Evolutionary conservation across 2,888 invertebrate species (phyloP), one percentile per base, ranked within the genome.

Genomic region (Dolomedes plantarius): DNA sequence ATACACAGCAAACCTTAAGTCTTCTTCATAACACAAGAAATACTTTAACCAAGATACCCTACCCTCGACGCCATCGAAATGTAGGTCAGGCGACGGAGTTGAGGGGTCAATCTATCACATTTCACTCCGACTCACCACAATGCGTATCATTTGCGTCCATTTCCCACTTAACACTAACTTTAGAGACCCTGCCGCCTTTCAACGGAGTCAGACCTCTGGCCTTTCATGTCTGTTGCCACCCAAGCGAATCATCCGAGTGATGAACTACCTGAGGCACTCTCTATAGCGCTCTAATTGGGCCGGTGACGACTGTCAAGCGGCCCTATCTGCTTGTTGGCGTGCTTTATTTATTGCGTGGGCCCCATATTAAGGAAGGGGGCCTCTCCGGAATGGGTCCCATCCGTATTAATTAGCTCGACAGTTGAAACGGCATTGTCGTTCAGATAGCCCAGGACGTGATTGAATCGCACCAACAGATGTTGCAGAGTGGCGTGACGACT

Each of bases 371-470:
- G 13, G 29, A 46, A 23, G 68, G 46, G 46, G 46, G 28, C 46
- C 46, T 29, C 13, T 29, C 16, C 16, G 36, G 68, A 13, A 36
- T 23, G 13, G n/a, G 62, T 62, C n/a, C 31, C 72, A 65, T 80
- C 73, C 73, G 73, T 80, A 80, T 80, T 80, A 80, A 80, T 80
- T 80, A 80, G n/a, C 41, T 16, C 71, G 71, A 71, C 71, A 71
- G 46, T 71, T 46, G 71, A 41, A 50, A 41, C 50, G 29, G 41
- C 71, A 71, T 27, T 27, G 27, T 71, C 46, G 71, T 71, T 71
- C 71, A 71, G 46, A 71, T 71, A 32, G 36, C 71, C 16, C 6
- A 36, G 68, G 39, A 32, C 71, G 71, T 71, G 71, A 71, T 71
- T 71, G 36, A 71, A 71, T 71, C 27, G n/a, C n/a, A n/a, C 39